These are phyloP conservation scores for Torymus texanus DNA, from an alignment of 2,888 invertebrate genomes.

Conservation along the genomic window DNA sequence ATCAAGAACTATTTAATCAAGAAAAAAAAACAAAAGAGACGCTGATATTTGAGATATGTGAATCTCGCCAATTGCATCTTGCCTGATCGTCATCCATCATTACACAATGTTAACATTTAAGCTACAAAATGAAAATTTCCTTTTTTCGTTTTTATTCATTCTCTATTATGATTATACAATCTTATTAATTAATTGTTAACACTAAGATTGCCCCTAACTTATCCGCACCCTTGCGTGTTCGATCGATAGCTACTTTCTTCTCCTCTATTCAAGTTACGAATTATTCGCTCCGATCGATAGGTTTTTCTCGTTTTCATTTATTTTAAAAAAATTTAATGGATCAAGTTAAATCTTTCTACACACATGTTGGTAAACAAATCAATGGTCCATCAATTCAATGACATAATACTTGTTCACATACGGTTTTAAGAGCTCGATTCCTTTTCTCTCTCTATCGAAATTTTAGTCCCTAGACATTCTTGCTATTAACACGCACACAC, in stretches of 20 bases:
- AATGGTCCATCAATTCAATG: slow-evolving; percentile 51
- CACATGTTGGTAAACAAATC: slow-evolving; percentile 50
- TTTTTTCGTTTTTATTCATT: slow-evolving; percentile 50
- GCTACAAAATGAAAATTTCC: slow-evolving; percentile 55
- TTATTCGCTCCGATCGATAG: slow-evolving; percentile 39
- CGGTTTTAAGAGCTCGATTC: slow-evolving; percentile 47
- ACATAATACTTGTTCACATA: slow-evolving; percentile 49
- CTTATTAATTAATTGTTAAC: slow-evolving; percentile 55
- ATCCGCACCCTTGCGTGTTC: slow-evolving; percentile 54
- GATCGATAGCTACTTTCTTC: slow-evolving; percentile 45
- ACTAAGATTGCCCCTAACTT: slow-evolving; percentile 56
- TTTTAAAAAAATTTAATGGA: slow-evolving; percentile 43
- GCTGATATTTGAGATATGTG: slow-evolving; percentile 35
- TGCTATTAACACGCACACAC: slow-evolving; percentile 51
- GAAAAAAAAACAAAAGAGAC: slow-evolving; percentile 18
- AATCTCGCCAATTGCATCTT: slow-evolving; percentile 45
- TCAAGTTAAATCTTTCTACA: slow-evolving; percentile 49
- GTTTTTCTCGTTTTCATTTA: slow-evolving; percentile 8
- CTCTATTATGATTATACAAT: slow-evolving; percentile 57
- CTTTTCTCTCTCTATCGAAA: slow-evolving; percentile 31
- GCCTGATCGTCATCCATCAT: slow-evolving; percentile 51
- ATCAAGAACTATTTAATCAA: slow-evolving; percentile 25
- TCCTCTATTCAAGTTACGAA: slow-evolving; percentile 48
- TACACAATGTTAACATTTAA: slow-evolving; percentile 51
- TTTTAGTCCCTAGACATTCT: slow-evolving; percentile 50